These are phyloP conservation scores for Endotricha flammealis DNA, from an alignment of 2,888 invertebrate species.

Conservation along the genomic window DNA sequence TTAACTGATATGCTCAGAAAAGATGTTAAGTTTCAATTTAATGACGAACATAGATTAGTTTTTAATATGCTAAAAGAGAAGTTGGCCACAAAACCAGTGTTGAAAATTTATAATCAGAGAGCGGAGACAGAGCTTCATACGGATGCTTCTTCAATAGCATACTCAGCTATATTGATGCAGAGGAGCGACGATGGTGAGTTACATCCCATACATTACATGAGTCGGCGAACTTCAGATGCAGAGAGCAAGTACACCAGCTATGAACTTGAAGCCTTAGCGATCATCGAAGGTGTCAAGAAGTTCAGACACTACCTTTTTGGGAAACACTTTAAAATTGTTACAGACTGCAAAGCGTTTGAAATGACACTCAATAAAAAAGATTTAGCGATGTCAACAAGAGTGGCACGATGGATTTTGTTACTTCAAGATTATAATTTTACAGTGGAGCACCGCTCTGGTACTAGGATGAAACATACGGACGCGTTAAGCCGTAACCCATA, in stretches of 20 bases:
- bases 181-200: not conserved
- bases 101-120: too few relatives aligned
- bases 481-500: not conserved
- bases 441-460: not conserved
- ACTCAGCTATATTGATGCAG: too few relatives aligned
- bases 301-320: not conserved
- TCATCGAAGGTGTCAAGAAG: not conserved
- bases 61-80: too few relatives aligned
- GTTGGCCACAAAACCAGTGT: too few relatives aligned
- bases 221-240: not conserved
- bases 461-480: not conserved
- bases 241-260: not conserved
- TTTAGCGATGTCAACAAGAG: not conserved
- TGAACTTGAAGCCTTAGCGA: not conserved
- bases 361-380: not conserved
- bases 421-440: not conserved
- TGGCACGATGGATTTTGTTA: not conserved
- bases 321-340: not conserved
- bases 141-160: too few relatives aligned
- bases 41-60: too few relatives aligned
- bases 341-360: not conserved
- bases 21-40: too few relatives aligned
- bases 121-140: too few relatives aligned
- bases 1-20: too few relatives aligned
- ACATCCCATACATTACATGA: not conserved